Conservation (phyloP, 2,888 invertebrate species). For the Odontocolon sp. region DNA sequence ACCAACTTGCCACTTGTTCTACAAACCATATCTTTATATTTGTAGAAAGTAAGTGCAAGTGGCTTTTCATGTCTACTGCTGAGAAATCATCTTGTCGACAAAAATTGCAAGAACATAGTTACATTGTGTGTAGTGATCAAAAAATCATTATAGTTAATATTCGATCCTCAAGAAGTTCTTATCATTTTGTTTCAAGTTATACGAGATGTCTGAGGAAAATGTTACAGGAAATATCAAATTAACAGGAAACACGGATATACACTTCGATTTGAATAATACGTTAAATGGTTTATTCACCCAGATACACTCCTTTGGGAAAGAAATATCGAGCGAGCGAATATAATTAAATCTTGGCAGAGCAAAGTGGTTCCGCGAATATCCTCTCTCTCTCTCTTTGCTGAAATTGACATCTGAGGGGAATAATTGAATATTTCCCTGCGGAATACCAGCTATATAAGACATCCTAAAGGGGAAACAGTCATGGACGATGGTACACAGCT, state of each 20-base stretch:
- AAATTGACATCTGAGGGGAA: constrained; percentile 71
- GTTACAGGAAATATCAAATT: constrained; percentile 56
- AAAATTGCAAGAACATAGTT: no score
- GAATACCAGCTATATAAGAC: constrained; percentile 60
- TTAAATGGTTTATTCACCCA: constrained; percentile 62
- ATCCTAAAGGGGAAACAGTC: constrained; percentile 49
- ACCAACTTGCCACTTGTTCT: no score
- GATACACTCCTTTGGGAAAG: constrained; percentile 63
- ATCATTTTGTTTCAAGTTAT: no score
- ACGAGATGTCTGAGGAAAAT: no score
- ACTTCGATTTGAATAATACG: constrained; percentile 68
- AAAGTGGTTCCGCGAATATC: constrained; percentile 64
- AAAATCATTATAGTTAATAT: no score
- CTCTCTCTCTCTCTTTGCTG: constrained; percentile 47
- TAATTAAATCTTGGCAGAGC: constrained; percentile 67
- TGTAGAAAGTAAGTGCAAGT: no score
- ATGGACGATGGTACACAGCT: constrained; percentile 36
- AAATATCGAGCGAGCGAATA: constrained; percentile 43
- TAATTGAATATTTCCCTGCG: constrained; percentile 71
- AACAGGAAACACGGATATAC: constrained; percentile 68
- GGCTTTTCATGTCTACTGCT: no score
- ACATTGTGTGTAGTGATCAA: no score
- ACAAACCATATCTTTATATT: no score
- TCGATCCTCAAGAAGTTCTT: no score
- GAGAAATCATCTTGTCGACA: no score